Base-by-base conservation (phyloP, 1,140 invertebrate genomes). In the Leptinotarsa lineolata region DNA sequence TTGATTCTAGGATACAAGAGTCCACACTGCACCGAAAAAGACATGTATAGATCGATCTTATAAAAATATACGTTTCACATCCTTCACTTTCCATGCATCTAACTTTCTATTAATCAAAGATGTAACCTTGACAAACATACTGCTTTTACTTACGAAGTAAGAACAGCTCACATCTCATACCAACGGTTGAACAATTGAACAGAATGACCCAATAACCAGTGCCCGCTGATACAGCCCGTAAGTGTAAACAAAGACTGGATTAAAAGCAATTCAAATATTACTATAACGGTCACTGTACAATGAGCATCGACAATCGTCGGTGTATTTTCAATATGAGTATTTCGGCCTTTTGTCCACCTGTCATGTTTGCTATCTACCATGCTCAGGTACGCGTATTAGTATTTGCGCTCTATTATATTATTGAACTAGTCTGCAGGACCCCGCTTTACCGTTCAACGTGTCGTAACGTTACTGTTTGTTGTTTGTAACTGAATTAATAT, bases 401-500 rank as follows among this genome's bases (percentile, higher is more conserved):
- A 54, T 15, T 18, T 54, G 48, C 6, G 48, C 54, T 63, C 70
- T 48, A 71, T 71, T 65, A 63, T 71, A 71, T 64, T 48, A 71
- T 63, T 71, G 70, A 44, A 45, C 70, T 18, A 44, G 48, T 45
- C 44, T 21, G 70, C 61, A 69, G 68, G 68, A 59, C 68, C 68
- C 18, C 45, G 45, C 68, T 54, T 48, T 48, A 20, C 66, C 39
- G 61, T 22, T 16, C 21, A 13, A 46, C 44, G 66, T 68, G 20
- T 48, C n/a, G 22, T 45, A 54, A 59, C 54, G 21, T 22, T 30
- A 15, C 16, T 30, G 15, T 45, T 39, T 69, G 68, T 69, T 69
- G 68, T 69, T 69, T 69, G 68, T 71, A 71, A 61, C 60, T 22
- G 61, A 44, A 71, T 71, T 71, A 71, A 64, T 71, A 71, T 71